phyloP scores from a whole-genome alignment of 2,113 vertebrate species.

The Heterotilapia buettikoferi region DNA sequence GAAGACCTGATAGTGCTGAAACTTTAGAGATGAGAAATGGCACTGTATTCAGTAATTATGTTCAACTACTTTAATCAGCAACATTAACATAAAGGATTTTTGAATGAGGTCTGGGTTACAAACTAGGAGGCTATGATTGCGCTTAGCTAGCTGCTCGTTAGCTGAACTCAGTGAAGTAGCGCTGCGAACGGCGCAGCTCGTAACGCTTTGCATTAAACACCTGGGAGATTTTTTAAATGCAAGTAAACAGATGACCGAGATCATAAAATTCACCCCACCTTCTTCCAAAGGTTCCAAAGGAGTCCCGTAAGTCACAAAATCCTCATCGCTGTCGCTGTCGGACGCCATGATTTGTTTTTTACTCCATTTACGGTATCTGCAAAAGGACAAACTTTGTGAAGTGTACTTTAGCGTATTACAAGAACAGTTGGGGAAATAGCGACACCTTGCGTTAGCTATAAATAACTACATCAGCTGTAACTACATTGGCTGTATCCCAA shows the following conservation, averaged over 20 bases:
- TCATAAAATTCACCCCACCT: slow-evolving; percentile 55
- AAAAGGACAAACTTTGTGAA: neutral
- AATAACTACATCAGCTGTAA: neutral
- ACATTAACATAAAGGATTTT: neutral
- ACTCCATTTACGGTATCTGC: slow-evolving; percentile 16
- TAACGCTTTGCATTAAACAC: neutral
- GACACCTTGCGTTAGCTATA: neutral
- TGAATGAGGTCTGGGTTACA: neutral
- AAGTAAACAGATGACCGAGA: neutral
- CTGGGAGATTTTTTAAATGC: neutral
- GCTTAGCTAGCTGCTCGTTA: neutral
- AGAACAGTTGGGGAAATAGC: neutral
- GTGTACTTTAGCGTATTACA: neutral
- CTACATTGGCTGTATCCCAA: too few species aligned
- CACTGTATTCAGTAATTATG: neutral
- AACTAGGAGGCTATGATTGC: neutral
- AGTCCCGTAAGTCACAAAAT: slow-evolving; percentile 78
- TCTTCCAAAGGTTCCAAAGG: slow-evolving; percentile 81
- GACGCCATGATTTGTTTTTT: slow-evolving; percentile 71
- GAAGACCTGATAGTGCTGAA: neutral
- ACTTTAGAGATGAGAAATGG: neutral
- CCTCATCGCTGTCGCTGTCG: slow-evolving; percentile 71
- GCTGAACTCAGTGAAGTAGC: neutral
- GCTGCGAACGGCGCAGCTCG: neutral
- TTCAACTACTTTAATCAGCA: neutral